Evolutionary conservation across 2,797 vertebrate species (phyloP).

Genomic region (Acanthurus lineatus): DNA sequence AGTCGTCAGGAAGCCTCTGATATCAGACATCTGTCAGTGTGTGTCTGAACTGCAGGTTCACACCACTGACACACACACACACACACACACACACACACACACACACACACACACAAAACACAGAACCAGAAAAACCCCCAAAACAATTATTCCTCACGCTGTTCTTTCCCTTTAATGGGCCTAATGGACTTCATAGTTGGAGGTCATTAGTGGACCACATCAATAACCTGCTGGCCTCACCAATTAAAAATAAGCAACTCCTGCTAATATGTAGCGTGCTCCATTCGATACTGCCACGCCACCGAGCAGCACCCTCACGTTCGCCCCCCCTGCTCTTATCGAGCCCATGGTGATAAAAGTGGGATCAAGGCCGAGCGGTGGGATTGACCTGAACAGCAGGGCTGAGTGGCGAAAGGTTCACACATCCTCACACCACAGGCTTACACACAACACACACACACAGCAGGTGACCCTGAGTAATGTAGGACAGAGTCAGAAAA

Average conservation of each 20-base stretch:
- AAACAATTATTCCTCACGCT: background rate
- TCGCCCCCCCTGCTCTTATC: conserved; percentile 22
- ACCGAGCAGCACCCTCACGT: background rate
- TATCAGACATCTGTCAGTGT: conserved; percentile 55
- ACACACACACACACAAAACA: too few species aligned
- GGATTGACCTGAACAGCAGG: conserved; percentile 47
- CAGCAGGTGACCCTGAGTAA: conserved; percentile 22
- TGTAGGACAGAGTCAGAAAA: conserved; percentile 3
- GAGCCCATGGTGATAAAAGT: conserved; percentile 41
- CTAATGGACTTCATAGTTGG: conserved; percentile 1
- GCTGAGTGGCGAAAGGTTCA: conserved; percentile 25
- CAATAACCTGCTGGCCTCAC: background rate
- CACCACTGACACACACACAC: conserved; percentile 19
- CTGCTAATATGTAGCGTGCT: background rate
- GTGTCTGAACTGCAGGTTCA: conserved; percentile 28
- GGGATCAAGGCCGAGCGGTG: conserved; percentile 46
- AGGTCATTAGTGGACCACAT: conserved; percentile 11
- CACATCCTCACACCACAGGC: background rate
- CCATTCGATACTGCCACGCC: conserved; percentile 11
- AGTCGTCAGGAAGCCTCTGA: conserved; percentile 42
- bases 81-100: background rate
- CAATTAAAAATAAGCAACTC: conserved; percentile 4
- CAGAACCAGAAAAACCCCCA: background rate
- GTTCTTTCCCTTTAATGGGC: background rate
- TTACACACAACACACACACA: conserved; percentile 21